Percentiles rank a stretch among this genome's conserved stretches.
phyloP scores from a whole-genome alignment of 2,113 vertebrate genomes.

The Sterna hirundo region DNA sequence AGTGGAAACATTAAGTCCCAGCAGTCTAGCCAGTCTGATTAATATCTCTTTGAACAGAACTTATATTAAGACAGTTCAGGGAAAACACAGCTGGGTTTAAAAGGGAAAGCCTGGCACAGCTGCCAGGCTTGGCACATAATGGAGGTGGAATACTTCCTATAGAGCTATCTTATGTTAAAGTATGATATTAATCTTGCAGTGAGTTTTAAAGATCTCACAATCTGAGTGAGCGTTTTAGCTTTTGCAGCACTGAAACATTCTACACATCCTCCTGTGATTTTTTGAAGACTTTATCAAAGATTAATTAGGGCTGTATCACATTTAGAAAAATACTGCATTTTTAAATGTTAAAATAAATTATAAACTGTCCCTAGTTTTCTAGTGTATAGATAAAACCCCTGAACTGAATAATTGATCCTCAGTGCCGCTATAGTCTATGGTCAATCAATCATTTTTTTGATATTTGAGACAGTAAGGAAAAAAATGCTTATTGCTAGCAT shows the following conservation, averaged over 20 bases:
- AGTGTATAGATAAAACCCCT: not conserved
- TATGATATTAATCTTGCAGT: not conserved
- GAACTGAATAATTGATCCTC: not conserved
- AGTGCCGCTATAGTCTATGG: not conserved
- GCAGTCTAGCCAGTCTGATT: slow-evolving; percentile 54
- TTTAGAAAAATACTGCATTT: not conserved
- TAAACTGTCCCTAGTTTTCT: not conserved
- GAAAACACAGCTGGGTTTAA: slow-evolving; percentile 21
- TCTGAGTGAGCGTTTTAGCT: not conserved
- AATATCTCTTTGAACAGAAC: slow-evolving; percentile 63
- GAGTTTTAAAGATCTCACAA: not conserved
- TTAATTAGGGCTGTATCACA: not conserved
- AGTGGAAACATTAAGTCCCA: slow-evolving; percentile 50
- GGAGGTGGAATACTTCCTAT: not conserved
- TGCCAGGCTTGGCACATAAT: not conserved
- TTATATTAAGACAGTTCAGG: not conserved
- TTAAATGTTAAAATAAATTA: not conserved
- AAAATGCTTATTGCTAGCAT: not conserved
- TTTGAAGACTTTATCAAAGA: not conserved
- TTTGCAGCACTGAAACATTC: not conserved
- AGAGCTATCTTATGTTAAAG: not conserved
- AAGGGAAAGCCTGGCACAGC: slow-evolving; percentile 3
- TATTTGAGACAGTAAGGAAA: not conserved
- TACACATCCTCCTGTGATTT: not conserved
- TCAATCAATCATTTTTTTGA: not conserved